Base-by-base conservation (phyloP, 30 jellyfish, hydroid and myxozoan genomes). In the Aurelia coerulea region DNA sequence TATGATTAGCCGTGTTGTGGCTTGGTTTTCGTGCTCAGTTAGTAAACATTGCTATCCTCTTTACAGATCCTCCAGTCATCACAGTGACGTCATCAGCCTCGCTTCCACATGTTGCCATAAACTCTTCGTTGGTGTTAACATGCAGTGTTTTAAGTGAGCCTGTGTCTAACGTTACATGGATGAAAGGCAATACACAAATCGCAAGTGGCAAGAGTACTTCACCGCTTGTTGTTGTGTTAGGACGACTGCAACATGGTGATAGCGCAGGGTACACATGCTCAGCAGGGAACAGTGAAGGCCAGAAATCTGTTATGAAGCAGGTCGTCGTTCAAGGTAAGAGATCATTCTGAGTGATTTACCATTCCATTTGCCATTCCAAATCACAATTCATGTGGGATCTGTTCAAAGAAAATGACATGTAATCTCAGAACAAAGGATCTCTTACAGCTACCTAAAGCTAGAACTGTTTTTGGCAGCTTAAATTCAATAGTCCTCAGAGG, bases 241-340 rank as follows among this genome's bases (percentile, higher is more conserved):
- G 52, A 46, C 59, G 63, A 15, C 13, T 79, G 29, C 53, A 79
- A 54, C 70, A 70, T 17, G 42, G 12, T 41, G 37, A 56, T 18
- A 12, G 74, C 9, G 78, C 71, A 19, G 34, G 14, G 11, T 79
- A 79, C 50, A n/a, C 80, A 13, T 79, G 89, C 64, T 2, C 53
- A 10, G 78, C 80, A 10, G 18, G 11, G 68, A 79, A 79, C 34
- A 31, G 31, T 41, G 72, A 33, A 53, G 89, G 89, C 23, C 17
- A 34, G 23, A 39, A 33, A 19, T 10, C 13, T 8, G 81, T 79
- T 12, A 32, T 13, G 29, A 79, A n/a, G 39, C 13, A 14, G 12
- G 68, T 79, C 17, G 66, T 50, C n/a, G 89, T 79, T 46, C 89
- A 79, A 79, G 89, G 89, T 79, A 63, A 51, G 29, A 5, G 53